These are phyloP conservation scores for Nannospalax galili DNA, from an alignment of 2,113 vertebrate species.

Conservation along the genomic window DNA sequence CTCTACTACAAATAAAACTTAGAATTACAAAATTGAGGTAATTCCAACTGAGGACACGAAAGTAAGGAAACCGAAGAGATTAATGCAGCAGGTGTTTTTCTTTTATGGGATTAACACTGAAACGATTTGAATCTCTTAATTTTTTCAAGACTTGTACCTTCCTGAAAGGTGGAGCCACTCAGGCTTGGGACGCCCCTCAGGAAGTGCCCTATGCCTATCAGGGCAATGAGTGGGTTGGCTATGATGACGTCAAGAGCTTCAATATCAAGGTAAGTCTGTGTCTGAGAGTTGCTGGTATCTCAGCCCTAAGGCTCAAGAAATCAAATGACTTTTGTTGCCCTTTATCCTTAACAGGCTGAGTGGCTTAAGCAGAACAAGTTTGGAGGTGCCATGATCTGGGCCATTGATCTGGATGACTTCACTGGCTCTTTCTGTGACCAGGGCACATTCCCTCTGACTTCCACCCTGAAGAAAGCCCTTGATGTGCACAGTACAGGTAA, in stretches of 20 bases:
- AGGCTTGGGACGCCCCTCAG: slow-evolving; percentile 84
- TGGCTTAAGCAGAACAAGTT: slow-evolving; percentile 89
- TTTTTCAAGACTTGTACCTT: slow-evolving; percentile 85
- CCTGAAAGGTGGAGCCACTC: slow-evolving; percentile 84
- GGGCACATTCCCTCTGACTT: slow-evolving; percentile 86
- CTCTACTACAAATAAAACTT: background rate
- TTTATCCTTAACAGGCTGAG: slow-evolving; percentile 80
- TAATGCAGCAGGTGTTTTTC: background rate
- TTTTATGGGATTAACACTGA: background rate
- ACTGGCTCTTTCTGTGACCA: slow-evolving; percentile 87
- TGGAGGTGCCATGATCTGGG: slow-evolving; percentile 92
- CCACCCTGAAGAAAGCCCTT: slow-evolving; percentile 85
- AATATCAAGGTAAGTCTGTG: slow-evolving; percentile 84
- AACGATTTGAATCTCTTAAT: background rate
- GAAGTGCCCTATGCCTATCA: slow-evolving; percentile 88
- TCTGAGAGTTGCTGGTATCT: background rate
- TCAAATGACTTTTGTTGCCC: background rate
- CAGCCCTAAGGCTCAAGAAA: background rate
- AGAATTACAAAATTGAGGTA: background rate
- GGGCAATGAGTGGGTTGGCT: slow-evolving; percentile 86
- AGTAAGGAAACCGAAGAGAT: background rate
- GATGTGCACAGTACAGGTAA: slow-evolving; percentile 74
- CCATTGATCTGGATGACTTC: slow-evolving; percentile 92
- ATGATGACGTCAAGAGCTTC: slow-evolving; percentile 88
- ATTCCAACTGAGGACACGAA: background rate